Conservation (phyloP, 2,797 vertebrate species). For the Pseudochromis fuscus region DNA sequence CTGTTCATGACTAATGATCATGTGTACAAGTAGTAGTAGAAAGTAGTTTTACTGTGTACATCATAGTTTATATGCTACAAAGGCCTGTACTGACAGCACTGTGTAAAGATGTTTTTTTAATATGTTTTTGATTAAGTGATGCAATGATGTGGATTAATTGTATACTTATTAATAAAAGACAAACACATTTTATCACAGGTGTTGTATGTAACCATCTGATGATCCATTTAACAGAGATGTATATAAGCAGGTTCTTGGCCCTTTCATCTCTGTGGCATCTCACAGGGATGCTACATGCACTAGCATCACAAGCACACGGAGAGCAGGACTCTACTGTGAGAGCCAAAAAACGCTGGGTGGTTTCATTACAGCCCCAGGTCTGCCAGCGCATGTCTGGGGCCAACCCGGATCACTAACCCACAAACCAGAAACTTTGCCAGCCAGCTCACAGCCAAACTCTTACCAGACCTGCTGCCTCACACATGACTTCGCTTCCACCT, state of each 20-base stretch:
- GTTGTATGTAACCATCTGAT: slow-evolving; percentile 7
- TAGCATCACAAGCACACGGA: slow-evolving; percentile 9
- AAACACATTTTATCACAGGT: too few species aligned
- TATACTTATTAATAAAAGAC: slow-evolving; percentile 46
- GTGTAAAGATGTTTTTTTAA: slow-evolving; percentile 46
- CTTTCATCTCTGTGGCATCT: slow-evolving; percentile 25
- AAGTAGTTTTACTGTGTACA: slow-evolving; percentile 19
- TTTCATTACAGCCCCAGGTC: slow-evolving; percentile 61
- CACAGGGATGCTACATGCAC: slow-evolving; percentile 20
- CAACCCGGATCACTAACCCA: slow-evolving; percentile 63
- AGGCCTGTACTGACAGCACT: slow-evolving; percentile 22
- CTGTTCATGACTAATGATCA: slow-evolving; percentile 24
- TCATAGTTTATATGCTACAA: slow-evolving; percentile 17
- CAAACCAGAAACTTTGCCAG: slow-evolving; percentile 56
- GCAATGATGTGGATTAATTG: slow-evolving; percentile 46
- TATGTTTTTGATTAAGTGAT: slow-evolving; percentile 57
- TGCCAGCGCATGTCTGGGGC: slow-evolving; percentile 60
- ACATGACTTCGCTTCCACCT: slow-evolving; percentile 63
- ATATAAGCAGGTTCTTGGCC: neutral
- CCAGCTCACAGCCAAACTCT: slow-evolving; percentile 59
- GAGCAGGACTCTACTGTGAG: slow-evolving; percentile 25
- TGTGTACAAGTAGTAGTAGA: neutral
- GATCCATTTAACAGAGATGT: slow-evolving; percentile 5
- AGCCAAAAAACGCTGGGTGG: slow-evolving; percentile 68
- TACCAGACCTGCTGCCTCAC: slow-evolving; percentile 63